Percentiles rank a stretch among this genome's conserved stretches.
Evolutionary conservation across 2,797 vertebrate species (phyloP).

Genomic region (Myotis planiceps): DNA sequence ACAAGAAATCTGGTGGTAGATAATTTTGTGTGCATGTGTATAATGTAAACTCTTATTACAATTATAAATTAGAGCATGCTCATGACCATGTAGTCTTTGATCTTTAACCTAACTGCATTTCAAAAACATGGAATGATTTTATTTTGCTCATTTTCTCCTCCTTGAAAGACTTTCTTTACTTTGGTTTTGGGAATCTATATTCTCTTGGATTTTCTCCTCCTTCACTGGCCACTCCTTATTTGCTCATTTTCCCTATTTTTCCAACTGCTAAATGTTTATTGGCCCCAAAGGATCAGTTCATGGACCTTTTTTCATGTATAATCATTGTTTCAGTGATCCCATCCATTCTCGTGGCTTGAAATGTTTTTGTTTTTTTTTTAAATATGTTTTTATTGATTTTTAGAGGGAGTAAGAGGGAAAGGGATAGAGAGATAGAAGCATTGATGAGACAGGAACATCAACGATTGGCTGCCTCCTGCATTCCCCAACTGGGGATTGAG

Average conservation of each 20-base stretch:
- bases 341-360: neutral
- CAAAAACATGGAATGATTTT: neutral
- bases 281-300: neutral
- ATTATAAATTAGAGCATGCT: neutral
- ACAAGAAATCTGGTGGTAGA: neutral
- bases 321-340: neutral
- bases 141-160: neutral
- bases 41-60: neutral
- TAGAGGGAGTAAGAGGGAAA: neutral
- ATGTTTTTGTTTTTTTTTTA: neutral
- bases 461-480: neutral
- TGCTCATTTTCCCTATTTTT: neutral
- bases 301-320: constrained; percentile 16
- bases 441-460: neutral
- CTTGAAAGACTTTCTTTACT: neutral
- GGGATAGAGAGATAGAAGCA: neutral
- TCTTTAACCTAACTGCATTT: constrained; percentile 3
- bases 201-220: neutral
- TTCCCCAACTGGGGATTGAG: too few relatives aligned
- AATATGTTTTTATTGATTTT: neutral
- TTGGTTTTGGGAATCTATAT: neutral
- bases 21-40: neutral
- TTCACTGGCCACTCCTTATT: neutral
- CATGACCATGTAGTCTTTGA: neutral
- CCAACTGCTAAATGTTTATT: neutral